phyloP scores from a whole-genome alignment of 2,797 vertebrate genomes.

The Myoxocephalus aenaeus region DNA sequence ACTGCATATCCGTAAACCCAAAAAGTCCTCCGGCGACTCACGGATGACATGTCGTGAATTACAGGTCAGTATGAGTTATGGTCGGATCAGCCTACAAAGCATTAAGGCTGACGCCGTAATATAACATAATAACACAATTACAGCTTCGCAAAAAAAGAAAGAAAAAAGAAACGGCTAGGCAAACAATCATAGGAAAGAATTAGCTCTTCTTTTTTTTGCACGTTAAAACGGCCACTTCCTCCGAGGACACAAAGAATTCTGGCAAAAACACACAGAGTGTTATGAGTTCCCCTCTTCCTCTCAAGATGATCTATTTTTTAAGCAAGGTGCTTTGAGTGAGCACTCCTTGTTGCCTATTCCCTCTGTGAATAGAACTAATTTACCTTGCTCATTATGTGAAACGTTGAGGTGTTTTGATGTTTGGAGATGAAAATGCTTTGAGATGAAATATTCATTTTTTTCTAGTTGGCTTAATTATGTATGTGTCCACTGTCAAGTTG shows the following conservation, averaged over 20 bases:
- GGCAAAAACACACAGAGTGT: conserved; percentile 26
- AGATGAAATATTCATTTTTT: conserved; percentile 80
- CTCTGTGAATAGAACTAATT: conserved; percentile 70
- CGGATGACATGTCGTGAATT: conserved; percentile 60
- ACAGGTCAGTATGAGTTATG: conserved; percentile 61
- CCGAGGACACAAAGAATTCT: conserved; percentile 10
- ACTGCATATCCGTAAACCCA: conserved; percentile 35
- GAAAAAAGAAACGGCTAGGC: conserved; percentile 17
- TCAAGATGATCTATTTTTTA: conserved; percentile 43
- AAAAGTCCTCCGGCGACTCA: conserved; percentile 51
- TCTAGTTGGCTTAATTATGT: conserved; percentile 77
- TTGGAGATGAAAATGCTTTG: conserved; percentile 77
- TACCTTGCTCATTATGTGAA: conserved; percentile 77
- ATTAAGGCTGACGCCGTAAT: conserved; percentile 55
- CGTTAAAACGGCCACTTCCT: conserved; percentile 29
- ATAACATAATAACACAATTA: conserved; percentile 59
- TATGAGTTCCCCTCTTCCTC: conserved; percentile 3
- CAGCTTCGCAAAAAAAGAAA: conserved; percentile 10
- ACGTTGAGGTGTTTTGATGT: conserved; percentile 81
- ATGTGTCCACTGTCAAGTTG: conserved; percentile 82
- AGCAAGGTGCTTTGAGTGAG: conserved; percentile 45
- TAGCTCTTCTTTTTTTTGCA: conserved; percentile 9
- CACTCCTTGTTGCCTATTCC: conserved; percentile 60
- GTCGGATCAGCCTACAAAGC: conserved; percentile 49
- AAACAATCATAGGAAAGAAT: conserved; percentile 42